Base-by-base conservation (phyloP, 2,797 vertebrate genomes). In the Zenarchopterus dispar region DNA sequence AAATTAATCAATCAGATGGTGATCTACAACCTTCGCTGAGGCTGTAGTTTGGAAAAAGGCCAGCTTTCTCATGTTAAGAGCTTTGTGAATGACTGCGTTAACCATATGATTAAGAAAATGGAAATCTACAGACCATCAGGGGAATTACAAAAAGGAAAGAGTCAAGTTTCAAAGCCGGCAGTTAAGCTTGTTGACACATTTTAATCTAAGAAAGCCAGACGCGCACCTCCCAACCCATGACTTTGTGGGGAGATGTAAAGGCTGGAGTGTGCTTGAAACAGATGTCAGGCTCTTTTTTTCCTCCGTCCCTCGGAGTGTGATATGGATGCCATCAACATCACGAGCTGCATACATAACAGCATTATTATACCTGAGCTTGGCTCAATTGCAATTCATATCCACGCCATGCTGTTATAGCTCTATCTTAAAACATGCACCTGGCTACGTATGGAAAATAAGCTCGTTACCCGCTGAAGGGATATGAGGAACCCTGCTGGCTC, bases 401-500 rank as follows among this genome's bases (percentile, higher is more conserved):
- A 87, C 58, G 47, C 63, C 77, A 75, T 44, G 71, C 83, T 80
- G 87, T 86, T 84, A 84, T 75, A 78, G 58, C 86, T 87, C 90
- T 93, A 93, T 94, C 92, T 93, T 92, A 89, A 93, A 92, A 91
- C 88, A 87, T 79, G 84, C 92, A 94, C 92, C 91, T 93, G 92
- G 89, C 88, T 84, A 87, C 67, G 72, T 85, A 81, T 71, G 82
- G 87, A 85, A 90, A 82, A 84, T 86, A 88, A 87, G 85, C 88
- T 88, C 51, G 81, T 90, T 90, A 89, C 75, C 80, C 62, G 74
- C 89, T 88, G 80, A 77, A 80, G 78, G 85, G 81, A 77, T 82
- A 87, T 84, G 75, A 80, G 76, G 86, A 83, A 83, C 88, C 87
- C 89, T 66, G 64, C 88, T 81, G 86, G 82, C 85, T 86, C 79